Base-by-base conservation (phyloP, 2,797 vertebrate genomes). In the Notolabrus celidotus region DNA sequence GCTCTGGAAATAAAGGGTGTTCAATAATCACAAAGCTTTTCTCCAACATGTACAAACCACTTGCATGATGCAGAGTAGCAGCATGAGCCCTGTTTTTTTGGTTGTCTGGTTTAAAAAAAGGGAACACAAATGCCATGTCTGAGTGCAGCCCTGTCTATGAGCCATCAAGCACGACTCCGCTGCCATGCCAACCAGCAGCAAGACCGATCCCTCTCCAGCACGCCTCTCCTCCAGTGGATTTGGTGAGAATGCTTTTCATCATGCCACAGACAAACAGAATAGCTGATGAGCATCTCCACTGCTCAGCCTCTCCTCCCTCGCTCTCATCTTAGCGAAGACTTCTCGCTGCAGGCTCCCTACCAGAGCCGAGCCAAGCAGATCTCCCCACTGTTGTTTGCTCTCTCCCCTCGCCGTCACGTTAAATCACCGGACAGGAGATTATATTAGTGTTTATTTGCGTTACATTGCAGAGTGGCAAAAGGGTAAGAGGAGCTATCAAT, bases 181-280 rank as follows among this genome's bases (percentile, higher is more conserved):
- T 90, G 84, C 89, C 83, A 90, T 90, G 91, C 85, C 88, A 88
- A 92, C 89, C 83, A 47, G 78, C 80, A 62, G 76, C 54, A 36
- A 82, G 77, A 79, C 86, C 79, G 57, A 74, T 85, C 83, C 82
- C 74, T 72, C 80, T 71, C 57, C 84, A 77, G 77, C 73, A 76
- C 70, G 80, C 79, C 82, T 84, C 79, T 83, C 71, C 85, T 90
- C 74, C 74, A 59, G 74, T 83, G 80, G 81, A 89, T 91, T 86
- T 83, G 82, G 79, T 72, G 67, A 88, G 87, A 88, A 88, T 78
- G 82, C 79, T 83, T 88, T 89, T 90, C 88, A 89, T 88, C 69
- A 41, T 15, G 57, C 63, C 68, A 61, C 82, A 79, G 85, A 91
- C 86, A 92, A 92, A 91, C 88, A 90, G 90, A 92, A 87, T 92